These are phyloP conservation scores for Drosophila buzzatii DNA, from an alignment of 2,888 invertebrate genomes.

Conservation along the genomic window DNA sequence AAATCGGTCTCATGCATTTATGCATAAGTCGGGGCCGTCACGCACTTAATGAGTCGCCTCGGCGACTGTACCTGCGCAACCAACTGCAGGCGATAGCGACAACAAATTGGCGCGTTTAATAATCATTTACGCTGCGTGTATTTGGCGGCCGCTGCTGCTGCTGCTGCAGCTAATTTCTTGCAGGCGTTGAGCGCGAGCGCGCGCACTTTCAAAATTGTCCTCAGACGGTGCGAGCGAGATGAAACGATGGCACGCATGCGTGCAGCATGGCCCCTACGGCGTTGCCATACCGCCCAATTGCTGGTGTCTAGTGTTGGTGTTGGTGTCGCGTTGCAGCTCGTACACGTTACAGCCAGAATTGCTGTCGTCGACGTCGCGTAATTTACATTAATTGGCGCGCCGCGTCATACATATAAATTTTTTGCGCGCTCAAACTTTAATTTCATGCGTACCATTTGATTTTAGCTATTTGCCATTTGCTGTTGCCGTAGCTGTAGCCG, in stretches of 20 bases:
- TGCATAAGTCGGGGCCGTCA: conserved; percentile 74
- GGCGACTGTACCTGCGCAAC: conserved; percentile 48
- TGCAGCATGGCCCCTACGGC: conserved; percentile 58
- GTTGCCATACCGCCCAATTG: conserved; percentile 71
- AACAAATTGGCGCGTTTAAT: conserved; percentile 77
- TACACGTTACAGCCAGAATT: conserved; percentile 47
- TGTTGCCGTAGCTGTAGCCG: neutral
- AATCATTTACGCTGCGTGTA: conserved; percentile 70
- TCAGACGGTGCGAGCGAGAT: conserved; percentile 18
- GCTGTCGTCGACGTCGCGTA: conserved; percentile 73
- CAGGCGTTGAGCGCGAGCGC: conserved; percentile 61
- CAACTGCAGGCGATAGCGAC: conserved; percentile 46
- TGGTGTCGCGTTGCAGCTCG: conserved; percentile 49
- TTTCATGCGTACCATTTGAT: conserved; percentile 81
- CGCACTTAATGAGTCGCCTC: conserved; percentile 74
- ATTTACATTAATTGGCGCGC: conserved; percentile 80
- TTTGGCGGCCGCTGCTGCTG: conserved; percentile 27
- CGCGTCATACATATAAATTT: conserved; percentile 78
- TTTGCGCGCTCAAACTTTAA: conserved; percentile 76
- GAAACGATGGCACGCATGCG: conserved; percentile 49
- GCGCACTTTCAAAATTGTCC: conserved; percentile 72
- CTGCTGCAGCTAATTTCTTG: conserved; percentile 69
- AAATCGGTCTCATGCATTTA: conserved; percentile 65
- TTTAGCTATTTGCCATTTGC: conserved; percentile 42
- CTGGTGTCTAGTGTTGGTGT: conserved; percentile 31